These are phyloP conservation scores for Melangyna quadrimaculata DNA, from an alignment of 2,888 invertebrate genomes.

Conservation along the genomic window DNA sequence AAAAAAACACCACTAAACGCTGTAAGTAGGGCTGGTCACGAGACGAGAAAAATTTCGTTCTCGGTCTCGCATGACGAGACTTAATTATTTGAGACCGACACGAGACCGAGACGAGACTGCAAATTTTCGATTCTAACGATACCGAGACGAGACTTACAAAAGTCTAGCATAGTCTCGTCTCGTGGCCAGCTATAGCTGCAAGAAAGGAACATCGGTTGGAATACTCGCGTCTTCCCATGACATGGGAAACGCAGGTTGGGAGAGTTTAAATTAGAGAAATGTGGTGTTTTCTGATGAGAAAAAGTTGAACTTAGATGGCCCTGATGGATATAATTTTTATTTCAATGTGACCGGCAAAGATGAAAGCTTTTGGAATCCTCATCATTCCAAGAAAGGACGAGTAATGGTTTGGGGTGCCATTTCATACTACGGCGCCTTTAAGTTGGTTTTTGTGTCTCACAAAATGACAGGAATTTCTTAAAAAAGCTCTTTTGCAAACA, in stretches of 20 bases:
- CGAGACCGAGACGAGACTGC: no score
- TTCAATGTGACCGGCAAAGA: neutral
- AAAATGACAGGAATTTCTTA: neutral
- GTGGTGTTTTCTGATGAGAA: neutral
- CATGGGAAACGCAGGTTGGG: neutral
- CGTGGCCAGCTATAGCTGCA: no score
- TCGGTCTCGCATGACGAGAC: no score
- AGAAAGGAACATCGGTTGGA: neutral
- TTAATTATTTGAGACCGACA: no score
- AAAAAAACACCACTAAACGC: conserved; percentile 15
- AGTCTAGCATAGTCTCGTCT: no score
- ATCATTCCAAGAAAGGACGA: neutral
- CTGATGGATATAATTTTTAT: neutral
- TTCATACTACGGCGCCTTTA: neutral
- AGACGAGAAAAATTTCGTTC: no score
- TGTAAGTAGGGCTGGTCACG: no score
- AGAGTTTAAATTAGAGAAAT: neutral
- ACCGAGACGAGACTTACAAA: no score
- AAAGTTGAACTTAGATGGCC: neutral
- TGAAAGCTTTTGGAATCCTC: neutral
- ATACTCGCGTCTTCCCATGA: neutral
- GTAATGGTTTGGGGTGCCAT: neutral
- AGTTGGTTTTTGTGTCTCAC: no score
- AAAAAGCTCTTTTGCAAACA: neutral
- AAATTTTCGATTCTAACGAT: no score